These are phyloP conservation scores for Corvus hawaiiensis DNA, from an alignment of 2,113 vertebrate genomes.

Conservation along the genomic window DNA sequence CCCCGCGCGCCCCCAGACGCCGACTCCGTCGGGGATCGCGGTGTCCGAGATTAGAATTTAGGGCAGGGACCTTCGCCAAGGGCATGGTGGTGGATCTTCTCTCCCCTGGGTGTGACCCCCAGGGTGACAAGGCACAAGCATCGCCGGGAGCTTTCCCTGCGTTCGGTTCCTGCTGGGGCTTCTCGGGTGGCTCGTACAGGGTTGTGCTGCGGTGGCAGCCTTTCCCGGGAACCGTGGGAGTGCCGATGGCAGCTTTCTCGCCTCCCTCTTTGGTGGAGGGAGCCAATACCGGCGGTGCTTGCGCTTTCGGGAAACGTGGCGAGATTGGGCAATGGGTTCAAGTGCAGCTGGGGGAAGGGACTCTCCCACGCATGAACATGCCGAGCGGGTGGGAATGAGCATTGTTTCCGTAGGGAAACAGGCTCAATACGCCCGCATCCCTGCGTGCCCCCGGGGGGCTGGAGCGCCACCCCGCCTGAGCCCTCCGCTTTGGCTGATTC, in stretches of 20 bases:
- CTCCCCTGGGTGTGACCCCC: not conserved
- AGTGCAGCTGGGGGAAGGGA: slow-evolving; percentile 36
- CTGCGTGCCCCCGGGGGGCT: not conserved
- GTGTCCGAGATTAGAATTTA: not conserved
- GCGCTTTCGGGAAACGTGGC: slow-evolving; percentile 12
- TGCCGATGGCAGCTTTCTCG: not conserved
- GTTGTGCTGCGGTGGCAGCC: not conserved
- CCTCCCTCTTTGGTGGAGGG: not conserved
- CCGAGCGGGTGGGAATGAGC: not conserved
- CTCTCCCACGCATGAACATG: slow-evolving; percentile 8
- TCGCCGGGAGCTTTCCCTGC: not conserved
- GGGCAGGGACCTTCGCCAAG: slow-evolving; percentile 8
- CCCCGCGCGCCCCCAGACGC: not conserved
- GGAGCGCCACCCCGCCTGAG: not conserved
- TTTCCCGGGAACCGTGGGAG: not conserved
- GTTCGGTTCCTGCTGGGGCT: not conserved
- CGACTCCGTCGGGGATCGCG: too few relatives aligned
- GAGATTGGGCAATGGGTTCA: slow-evolving; percentile 53
- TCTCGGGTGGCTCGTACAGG: not conserved
- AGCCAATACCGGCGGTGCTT: not conserved
- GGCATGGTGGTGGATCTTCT: not conserved
- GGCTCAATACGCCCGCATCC: not conserved
- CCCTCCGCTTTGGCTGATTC: not conserved
- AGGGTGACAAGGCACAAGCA: not conserved
- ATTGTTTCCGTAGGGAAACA: not conserved